Evolutionary conservation across 2,113 vertebrate species (phyloP), one percentile per base, ranked within the genome.

Genomic region (Pollimyrus isidori): DNA sequence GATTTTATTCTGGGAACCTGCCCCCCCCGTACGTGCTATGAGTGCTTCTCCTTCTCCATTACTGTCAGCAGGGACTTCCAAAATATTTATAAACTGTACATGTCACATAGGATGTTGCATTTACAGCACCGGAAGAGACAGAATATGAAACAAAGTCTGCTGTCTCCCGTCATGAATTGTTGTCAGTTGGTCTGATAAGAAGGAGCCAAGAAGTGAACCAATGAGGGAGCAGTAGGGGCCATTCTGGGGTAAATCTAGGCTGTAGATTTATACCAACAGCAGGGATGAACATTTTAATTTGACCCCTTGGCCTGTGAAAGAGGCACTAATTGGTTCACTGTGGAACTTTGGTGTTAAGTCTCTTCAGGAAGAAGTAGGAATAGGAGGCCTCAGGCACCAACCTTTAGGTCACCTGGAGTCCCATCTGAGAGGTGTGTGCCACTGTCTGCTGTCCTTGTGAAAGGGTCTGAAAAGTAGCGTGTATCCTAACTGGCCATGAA

Each of bases 261-360:
- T 90, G n/a, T 65, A 80, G 89, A 89, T 91, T 91, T 90, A 90
- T 89, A 86, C 84, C 87, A 90, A 90, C 90, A 90, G 86, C 85
- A 91, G 91, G 91, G 90, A 90, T 92, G 88, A 90, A 89, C 84
- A 82, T 62, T 91, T 91, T 91, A 91, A 89, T 92, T 82, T 89
- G 89, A 91, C 89, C 87, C 89, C 62, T 84, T 58, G 90, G 86
- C 23, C 50, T 50, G 42, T 49, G 65, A 39, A 52, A 65, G 52
- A 50, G 76, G 56, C 15, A 23, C 50, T 90, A 30, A 84, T 62
- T 88, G 62, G 49, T 86, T 90, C 39, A 73, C 87, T 83, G 30
- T 10, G 23, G 87, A 73, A 65, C 89, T 53, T 49, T 2, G 4
- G n/a, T 50, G 23, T 39, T 46, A 48, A 85, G 39, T 49, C 46